Evolutionary conservation across 2,797 vertebrate genomes (phyloP).

Genomic region (Limosa lapponica): DNA sequence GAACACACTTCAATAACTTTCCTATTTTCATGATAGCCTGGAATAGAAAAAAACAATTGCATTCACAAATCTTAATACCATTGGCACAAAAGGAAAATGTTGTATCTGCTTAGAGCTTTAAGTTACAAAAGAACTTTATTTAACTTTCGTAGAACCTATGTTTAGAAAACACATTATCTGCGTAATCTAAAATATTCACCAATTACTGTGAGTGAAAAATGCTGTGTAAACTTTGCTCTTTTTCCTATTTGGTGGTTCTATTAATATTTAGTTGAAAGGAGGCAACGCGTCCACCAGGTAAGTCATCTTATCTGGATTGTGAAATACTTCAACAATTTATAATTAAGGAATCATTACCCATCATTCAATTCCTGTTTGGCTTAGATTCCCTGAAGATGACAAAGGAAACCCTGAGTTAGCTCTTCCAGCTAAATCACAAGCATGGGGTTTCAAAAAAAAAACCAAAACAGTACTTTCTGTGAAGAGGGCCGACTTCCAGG

Average conservation of each 20-base stretch:
- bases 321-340: not conserved
- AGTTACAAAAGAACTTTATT: not conserved
- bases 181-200: not conserved
- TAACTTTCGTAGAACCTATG: not conserved
- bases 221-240: not conserved
- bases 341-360: not conserved
- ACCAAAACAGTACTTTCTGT: not conserved
- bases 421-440: not conserved
- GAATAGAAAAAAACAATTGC: not conserved
- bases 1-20: not conserved
- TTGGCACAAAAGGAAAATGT: not conserved
- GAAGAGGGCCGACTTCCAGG: not conserved
- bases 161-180: not conserved
- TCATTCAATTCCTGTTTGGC: not conserved
- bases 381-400: not conserved
- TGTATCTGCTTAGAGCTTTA: not conserved
- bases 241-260: not conserved
- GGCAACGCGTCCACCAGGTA: not conserved
- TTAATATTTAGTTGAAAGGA: not conserved
- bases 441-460: not conserved
- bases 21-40: not conserved
- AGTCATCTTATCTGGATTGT: not conserved
- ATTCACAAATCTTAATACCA: not conserved
- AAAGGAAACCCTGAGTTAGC: not conserved
- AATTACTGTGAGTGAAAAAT: not conserved